These are phyloP conservation scores for Ptycholaimellus sp. DNA, from an alignment of 2,888 invertebrate genomes.

Conservation along the genomic window DNA sequence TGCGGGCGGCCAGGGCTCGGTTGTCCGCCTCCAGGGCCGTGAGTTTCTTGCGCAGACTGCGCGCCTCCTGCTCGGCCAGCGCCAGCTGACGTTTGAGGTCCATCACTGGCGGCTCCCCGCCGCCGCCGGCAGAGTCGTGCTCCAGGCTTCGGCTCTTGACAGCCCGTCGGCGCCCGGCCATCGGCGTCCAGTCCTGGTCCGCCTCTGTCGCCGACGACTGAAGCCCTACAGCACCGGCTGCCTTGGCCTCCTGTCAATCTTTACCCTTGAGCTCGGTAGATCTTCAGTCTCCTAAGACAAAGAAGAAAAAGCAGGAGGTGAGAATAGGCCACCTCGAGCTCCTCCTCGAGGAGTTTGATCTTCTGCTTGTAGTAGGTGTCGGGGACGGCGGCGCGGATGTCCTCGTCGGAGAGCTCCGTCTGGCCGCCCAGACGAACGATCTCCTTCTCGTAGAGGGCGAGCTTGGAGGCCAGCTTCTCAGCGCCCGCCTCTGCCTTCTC, in stretches of 20 bases:
- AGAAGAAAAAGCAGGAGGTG: not conserved
- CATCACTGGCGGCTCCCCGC: slow-evolving; percentile 36
- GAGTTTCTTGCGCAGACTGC: slow-evolving; percentile 40
- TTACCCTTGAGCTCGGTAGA: slow-evolving; percentile 31
- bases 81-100: slow-evolving; percentile 50
- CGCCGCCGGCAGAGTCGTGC: not conserved
- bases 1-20: slow-evolving; percentile 34
- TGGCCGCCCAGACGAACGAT: slow-evolving; percentile 2
- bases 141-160: not conserved
- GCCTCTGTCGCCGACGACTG: not conserved
- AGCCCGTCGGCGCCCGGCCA: slow-evolving; percentile 10
- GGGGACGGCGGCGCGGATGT: slow-evolving; percentile 1
- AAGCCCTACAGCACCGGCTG: not conserved
- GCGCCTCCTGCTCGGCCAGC: slow-evolving; percentile 50
- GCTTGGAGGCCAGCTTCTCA: slow-evolving; percentile 30
- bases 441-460: slow-evolving; percentile 7
- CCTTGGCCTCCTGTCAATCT: no score
- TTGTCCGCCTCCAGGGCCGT: slow-evolving; percentile 43
- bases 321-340: slow-evolving; percentile 41
- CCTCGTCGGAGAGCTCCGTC: slow-evolving; percentile 4
- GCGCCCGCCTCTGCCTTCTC: slow-evolving; percentile 59
- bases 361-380: slow-evolving; percentile 39
- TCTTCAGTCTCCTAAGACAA: slow-evolving; percentile 26
- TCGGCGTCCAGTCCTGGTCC: not conserved
- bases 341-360: slow-evolving; percentile 37